Evolutionary conservation across 1,140 invertebrate genomes (phyloP), one percentile per base, ranked within the genome.

Genomic region (Zophobas atratus): DNA sequence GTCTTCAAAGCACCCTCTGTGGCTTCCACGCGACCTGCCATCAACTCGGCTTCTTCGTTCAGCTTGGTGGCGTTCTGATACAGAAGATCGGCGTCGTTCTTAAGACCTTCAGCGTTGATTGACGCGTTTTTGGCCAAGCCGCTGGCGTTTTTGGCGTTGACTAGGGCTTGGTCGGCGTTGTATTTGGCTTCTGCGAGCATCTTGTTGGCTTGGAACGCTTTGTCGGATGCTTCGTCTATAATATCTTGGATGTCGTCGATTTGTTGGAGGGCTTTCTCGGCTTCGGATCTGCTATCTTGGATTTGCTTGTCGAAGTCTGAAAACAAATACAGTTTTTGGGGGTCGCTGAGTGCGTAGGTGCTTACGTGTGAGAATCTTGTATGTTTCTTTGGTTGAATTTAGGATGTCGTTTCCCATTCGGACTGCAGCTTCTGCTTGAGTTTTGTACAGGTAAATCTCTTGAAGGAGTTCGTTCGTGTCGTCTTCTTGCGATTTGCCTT

Each of bases 261-360:
- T 63, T 88, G 86, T 70, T 88, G 80, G 43, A 94, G 83, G 6
- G 94, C 92, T 46, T 92, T 88, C 74, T 91, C 86, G 0, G 94
- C 94, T 77, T 90, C 90, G 3, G 88, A 87, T 55, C 93, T 92
- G 75, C 94, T 97, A 53, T 92, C 92, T 80, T 95, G 91, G 1
- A 98, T 96, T 87, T 97, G 91, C 51, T 93, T 91, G 85, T 98
- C 96, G 88, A 98, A 99, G 84, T 94, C 96, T 94, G 82, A 81
- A 87, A 86, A 71, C 71, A 80, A 81, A 48, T 34, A 75, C 55
- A 74, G 39, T 39, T 51, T 72, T 0, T 48, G 46, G 20, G 71
- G n/a, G 46, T 75, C 55, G 60, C 43, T 76, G 70, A 48, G 32
- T 63, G 1, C 39, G n/a, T 2, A 53, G 71, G 41, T 6, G 84